Percentiles rank a stretch among this genome's conserved stretches.
phyloP scores from a whole-genome alignment of 2,113 vertebrate genomes.

The Desmodus rotundus region DNA sequence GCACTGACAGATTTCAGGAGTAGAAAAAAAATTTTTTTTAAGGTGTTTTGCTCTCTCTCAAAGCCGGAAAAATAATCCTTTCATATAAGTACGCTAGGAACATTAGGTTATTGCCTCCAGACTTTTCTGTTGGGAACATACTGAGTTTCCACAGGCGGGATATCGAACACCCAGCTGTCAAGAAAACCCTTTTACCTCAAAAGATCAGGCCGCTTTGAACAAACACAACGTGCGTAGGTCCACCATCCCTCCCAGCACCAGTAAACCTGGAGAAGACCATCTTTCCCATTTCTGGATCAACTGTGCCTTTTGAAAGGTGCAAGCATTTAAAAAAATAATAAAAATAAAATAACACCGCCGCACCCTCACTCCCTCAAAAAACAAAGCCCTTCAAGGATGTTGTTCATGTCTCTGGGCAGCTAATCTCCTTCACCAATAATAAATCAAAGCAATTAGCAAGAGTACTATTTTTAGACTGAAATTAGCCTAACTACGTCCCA shows the following conservation, averaged over 20 bases:
- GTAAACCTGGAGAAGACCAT: neutral
- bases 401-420: neutral
- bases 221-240: neutral
- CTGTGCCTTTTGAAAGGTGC: neutral
- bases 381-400: neutral
- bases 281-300: neutral
- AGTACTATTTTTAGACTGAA: neutral
- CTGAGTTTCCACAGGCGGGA: slow-evolving; percentile 5
- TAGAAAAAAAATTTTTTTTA: slow-evolving; percentile 1
- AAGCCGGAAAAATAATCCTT: slow-evolving; percentile 61
- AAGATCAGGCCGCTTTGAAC: neutral
- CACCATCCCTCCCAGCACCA: neutral
- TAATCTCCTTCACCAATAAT: neutral
- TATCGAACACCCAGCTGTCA: slow-evolving; percentile 23
- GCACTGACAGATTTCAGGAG: slow-evolving; percentile 23
- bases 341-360: neutral
- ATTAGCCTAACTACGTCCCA: neutral
- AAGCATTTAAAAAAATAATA: neutral
- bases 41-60: slow-evolving; percentile 7
- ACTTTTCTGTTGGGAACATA: slow-evolving; percentile 22
- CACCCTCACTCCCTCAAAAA: neutral
- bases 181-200: slow-evolving; percentile 10
- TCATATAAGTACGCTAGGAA: neutral
- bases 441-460: neutral
- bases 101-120: neutral